A percentile compares a stretch with the other conserved stretches of the same genome.
phyloP scores from a whole-genome alignment of 2,113 vertebrate species.

The Myrmecobius fasciatus region DNA sequence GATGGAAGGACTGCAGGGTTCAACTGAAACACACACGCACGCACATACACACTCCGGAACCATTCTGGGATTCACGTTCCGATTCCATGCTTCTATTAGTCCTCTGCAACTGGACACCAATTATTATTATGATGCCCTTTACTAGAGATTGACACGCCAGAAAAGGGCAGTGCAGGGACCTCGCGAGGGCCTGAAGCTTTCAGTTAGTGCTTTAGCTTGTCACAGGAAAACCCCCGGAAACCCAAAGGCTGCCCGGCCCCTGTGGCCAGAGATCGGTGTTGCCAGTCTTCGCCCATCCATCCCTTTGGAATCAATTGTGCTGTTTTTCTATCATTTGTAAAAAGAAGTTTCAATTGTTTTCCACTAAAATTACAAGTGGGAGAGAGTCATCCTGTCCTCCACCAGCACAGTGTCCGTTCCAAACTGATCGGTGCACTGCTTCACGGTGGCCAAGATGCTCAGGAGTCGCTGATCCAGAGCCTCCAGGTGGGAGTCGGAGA shows the following conservation, averaged over 20 bases:
- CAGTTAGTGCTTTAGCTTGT: constrained; percentile 57
- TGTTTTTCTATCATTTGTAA: constrained; percentile 83
- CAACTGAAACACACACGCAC: background rate
- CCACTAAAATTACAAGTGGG: constrained; percentile 87
- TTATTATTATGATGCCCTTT: constrained; percentile 25
- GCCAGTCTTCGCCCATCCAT: constrained; percentile 66
- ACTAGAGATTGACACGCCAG: constrained; percentile 51
- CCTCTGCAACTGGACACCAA: constrained; percentile 58
- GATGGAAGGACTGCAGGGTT: constrained; percentile 42
- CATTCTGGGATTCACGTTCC: constrained; percentile 33
- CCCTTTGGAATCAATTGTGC: constrained; percentile 83
- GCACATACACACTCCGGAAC: constrained; percentile 42
- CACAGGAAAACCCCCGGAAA: constrained; percentile 47
- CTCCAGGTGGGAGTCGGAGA: constrained; percentile 90
- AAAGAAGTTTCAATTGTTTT: constrained; percentile 79
- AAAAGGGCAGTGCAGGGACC: background rate
- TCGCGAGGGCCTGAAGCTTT: background rate
- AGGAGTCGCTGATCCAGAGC: constrained; percentile 93
- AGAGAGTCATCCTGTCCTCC: constrained; percentile 97
- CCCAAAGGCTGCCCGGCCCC: constrained; percentile 53
- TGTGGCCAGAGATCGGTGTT: constrained; percentile 48
- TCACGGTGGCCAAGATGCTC: constrained; percentile 90
- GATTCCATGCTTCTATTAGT: constrained; percentile 32
- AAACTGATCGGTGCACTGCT: constrained; percentile 96
- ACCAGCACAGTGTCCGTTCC: constrained; percentile 93